These are phyloP conservation scores for Cryptocheilus praepositus DNA, from an alignment of 2,888 invertebrate species.

Conservation along the genomic window DNA sequence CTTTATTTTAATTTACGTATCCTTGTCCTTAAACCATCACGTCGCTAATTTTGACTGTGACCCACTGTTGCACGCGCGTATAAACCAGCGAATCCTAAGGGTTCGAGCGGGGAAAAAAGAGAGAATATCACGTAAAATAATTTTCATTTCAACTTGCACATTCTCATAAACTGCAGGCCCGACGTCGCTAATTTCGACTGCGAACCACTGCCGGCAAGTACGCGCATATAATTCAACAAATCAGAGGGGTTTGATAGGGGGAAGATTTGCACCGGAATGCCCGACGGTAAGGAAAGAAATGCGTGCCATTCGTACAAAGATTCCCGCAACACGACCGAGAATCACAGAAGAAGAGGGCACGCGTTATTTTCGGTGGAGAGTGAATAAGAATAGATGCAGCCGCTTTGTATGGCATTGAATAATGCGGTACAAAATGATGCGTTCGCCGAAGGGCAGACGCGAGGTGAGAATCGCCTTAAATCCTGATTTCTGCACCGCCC, in stretches of 20 bases:
- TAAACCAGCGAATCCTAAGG: no score
- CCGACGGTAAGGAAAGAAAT: not conserved
- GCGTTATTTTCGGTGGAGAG: slow-evolving; percentile 8
- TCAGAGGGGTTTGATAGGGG: not conserved
- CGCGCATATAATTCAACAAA: not conserved
- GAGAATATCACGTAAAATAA: no score
- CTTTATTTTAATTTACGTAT: no score
- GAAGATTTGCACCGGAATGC: not conserved
- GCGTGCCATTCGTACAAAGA: not conserved
- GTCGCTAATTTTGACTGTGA: no score
- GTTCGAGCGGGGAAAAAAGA: no score
- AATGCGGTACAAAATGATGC: not conserved
- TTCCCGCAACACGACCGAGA: not conserved
- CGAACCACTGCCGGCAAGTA: no score
- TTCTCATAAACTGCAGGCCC: no score
- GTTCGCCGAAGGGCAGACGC: not conserved
- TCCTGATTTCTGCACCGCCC: slow-evolving; percentile 4
- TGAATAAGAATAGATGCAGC: not conserved
- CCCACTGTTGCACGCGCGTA: no score
- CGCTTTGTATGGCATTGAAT: not conserved
- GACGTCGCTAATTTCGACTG: no score
- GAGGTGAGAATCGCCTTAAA: slow-evolving; percentile 14
- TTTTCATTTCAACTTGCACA: no score
- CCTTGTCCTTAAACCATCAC: no score
- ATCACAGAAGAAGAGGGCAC: not conserved